These are phyloP conservation scores for Scolanthus callimorphus DNA, from an alignment of 92 coral and sea anemone genomes.

Conservation along the genomic window DNA sequence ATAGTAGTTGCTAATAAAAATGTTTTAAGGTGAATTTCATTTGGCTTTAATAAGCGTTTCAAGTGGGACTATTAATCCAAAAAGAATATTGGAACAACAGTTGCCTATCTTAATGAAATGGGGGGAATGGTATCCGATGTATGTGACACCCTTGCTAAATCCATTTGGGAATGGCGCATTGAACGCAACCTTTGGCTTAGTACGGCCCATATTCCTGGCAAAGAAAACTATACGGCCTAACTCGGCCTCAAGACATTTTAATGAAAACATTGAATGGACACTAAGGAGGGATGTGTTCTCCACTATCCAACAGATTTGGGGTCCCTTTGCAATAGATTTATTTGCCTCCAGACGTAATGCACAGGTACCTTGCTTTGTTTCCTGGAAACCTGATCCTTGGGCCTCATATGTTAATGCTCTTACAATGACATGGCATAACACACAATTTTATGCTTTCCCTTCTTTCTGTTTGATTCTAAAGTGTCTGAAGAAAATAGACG, in stretches of 20 bases:
- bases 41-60: too few relatives aligned
- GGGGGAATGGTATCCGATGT: too few relatives aligned
- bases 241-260: slow-evolving; percentile 19
- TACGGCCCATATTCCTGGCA: slow-evolving; percentile 27
- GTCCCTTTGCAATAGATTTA: slow-evolving; percentile 18
- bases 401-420: slow-evolving; percentile 49
- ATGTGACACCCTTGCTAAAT: slow-evolving; percentile 4
- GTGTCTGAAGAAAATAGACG: slow-evolving; percentile 40
- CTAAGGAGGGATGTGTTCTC: slow-evolving; percentile 14
- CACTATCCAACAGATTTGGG: slow-evolving; percentile 13
- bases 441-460: slow-evolving; percentile 27
- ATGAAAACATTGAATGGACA: slow-evolving; percentile 42
- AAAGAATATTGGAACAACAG: too few relatives aligned
- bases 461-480: slow-evolving; percentile 38
- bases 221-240: slow-evolving; percentile 21
- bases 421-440: slow-evolving; percentile 18
- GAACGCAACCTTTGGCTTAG: slow-evolving; percentile 7
- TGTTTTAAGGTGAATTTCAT: too few relatives aligned
- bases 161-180: slow-evolving; percentile 6
- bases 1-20: too few relatives aligned
- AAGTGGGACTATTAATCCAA: too few relatives aligned
- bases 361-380: slow-evolving; percentile 29
- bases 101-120: not conserved
- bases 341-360: slow-evolving; percentile 38
- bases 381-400: slow-evolving; percentile 46